Base-by-base conservation (phyloP, 2,113 vertebrate species). In the Elachura formosa region DNA sequence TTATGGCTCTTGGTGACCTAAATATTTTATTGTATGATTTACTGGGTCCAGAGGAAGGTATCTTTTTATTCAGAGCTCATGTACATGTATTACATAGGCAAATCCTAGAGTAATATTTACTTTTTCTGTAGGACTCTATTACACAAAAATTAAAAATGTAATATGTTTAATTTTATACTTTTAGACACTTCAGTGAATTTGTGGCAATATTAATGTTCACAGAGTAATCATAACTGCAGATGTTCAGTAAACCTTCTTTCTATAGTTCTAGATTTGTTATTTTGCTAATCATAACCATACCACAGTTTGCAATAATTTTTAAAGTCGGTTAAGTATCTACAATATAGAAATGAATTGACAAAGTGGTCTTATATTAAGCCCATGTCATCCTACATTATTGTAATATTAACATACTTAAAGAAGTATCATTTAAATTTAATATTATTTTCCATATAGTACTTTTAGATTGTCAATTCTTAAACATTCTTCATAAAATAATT, bases 341-440 rank as follows among this genome's bases (percentile, higher is more conserved):
- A 87, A 56, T 63, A 62, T 56, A 88, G 69, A 94, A 84, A 73
- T 71, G 43, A 85, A 67, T 69, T 82, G 33, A 86, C 94, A 89
- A 89, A 62, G 18, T 41, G n/a, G n/a, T 24, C 86, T 94, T 89
- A 45, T 71, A 63, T 88, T 80, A 59, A 71, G 26, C 52, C 82
- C 54, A 7, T 51, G 66, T 79, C 83, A 83, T 84, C 59, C 90
- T 86, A 95, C 94, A 95, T 93, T n/a, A 89, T 40, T 77, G 80
- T 43, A 62, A 87, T 91, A 81, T 19, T 79, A 93, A 48, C 38
- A 84, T 79, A 66, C 22, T 74, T 90, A 81, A 58, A 85, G 40
- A 90, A 91, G 12, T 29, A 51, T 89, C 89, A 90, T 89, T 97
- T 94, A 87, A 90, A 22, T 93, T 91, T 94, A 96, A 95, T 93